These are phyloP conservation scores for Panagrolaimus sp. DNA, from an alignment of 1,140 invertebrate species.

Conservation along the genomic window DNA sequence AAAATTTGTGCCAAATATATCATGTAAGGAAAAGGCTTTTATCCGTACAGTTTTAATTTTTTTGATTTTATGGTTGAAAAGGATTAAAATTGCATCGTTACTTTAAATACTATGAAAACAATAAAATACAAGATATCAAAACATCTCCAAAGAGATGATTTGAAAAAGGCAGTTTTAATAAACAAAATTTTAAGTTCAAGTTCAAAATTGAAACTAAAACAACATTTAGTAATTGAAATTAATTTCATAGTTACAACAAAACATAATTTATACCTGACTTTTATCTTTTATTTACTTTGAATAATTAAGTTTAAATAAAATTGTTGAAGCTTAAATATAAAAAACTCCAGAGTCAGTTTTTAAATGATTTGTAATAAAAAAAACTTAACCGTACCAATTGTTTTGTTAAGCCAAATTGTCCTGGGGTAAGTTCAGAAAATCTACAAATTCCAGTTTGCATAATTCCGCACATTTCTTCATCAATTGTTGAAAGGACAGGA, in stretches of 20 bases:
- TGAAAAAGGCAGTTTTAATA: constrained; percentile 3
- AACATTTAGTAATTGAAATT: no score
- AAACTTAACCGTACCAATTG: constrained; percentile 43
- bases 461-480: constrained; percentile 11
- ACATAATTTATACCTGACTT: neutral
- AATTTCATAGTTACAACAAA: neutral
- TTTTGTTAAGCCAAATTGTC: constrained; percentile 58
- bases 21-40: no score
- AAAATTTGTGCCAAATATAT: no score
- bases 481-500: neutral
- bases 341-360: constrained; percentile 5
- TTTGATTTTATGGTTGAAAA: no score
- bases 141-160: no score
- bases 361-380: neutral
- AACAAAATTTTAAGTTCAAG: constrained; percentile 15
- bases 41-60: no score
- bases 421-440: constrained; percentile 55
- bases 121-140: no score
- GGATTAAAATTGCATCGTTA: no score
- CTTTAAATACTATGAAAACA: no score
- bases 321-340: constrained; percentile 6
- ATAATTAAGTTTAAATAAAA: no score
- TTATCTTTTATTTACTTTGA: no score
- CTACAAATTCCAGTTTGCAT: constrained; percentile 37
- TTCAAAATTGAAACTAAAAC: no score